A percentile compares a stretch with the other conserved stretches of the same genome.
Conservation (phyloP, 2,113 vertebrate species). For the Mesembrinibis cayennensis region DNA sequence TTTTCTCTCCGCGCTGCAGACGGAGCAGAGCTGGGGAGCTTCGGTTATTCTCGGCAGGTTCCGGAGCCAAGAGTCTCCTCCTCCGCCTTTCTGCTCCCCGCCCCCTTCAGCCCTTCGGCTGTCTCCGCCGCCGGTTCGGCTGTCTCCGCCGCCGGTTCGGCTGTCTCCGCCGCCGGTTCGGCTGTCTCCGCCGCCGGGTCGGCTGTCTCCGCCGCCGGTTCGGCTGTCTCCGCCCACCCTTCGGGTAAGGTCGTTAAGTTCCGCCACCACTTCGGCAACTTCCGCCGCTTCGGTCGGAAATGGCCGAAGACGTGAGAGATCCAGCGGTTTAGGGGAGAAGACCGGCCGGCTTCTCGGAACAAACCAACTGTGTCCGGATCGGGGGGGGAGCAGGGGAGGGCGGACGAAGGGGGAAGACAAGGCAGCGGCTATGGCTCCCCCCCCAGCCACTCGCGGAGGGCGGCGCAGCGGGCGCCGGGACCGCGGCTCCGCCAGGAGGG, state of each 20-base stretch:
- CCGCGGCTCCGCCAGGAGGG: conserved; percentile 4
- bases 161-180: background rate
- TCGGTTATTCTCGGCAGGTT: background rate
- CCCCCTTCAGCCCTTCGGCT: background rate
- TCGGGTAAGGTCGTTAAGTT: conserved; percentile 15
- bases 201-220: background rate
- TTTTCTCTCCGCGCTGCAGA: background rate
- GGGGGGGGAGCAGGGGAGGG: background rate
- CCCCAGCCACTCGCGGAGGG: background rate
- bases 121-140: background rate
- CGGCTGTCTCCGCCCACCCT: background rate
- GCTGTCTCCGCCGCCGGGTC: background rate
- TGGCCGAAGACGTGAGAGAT: conserved; percentile 59
- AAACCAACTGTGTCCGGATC: conserved; percentile 29
- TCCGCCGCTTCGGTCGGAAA: conserved; percentile 47
- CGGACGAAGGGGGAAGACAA: background rate
- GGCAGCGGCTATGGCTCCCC: background rate
- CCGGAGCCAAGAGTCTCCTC: background rate
- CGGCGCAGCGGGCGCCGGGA: background rate
- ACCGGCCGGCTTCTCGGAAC: conserved; percentile 39
- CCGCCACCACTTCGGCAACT: conserved; percentile 37
- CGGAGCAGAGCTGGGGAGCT: background rate
- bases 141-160: background rate
- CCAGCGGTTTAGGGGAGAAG: conserved; percentile 34
- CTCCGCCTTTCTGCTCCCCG: background rate